Percentiles rank a stretch among this genome's conserved stretches.
phyloP scores from a whole-genome alignment of 2,888 invertebrate genomes.

The Nomada fucata region DNA sequence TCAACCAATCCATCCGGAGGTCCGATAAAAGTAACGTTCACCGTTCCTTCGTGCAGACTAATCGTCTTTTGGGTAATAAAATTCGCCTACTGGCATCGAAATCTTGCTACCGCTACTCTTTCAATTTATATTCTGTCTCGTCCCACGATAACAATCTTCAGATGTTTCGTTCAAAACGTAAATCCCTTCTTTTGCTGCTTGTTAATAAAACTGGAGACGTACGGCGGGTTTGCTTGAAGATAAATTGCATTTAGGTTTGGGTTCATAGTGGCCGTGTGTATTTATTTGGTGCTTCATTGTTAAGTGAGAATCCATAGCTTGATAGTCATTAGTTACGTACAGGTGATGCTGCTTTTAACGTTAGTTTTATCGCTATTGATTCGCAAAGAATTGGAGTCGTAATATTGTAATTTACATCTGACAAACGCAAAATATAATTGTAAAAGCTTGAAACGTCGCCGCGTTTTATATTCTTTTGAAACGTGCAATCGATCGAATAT shows the following conservation, averaged over 20 bases:
- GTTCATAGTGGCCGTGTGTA: background rate
- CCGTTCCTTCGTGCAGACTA: constrained; percentile 12
- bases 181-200: background rate
- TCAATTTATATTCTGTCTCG: background rate
- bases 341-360: too few species aligned
- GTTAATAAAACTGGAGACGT: background rate
- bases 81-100: background rate
- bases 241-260: background rate
- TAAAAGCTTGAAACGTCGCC: background rate
- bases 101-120: background rate
- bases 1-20: constrained; percentile 38
- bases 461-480: background rate
- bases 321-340: too few species aligned
- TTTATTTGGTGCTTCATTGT: background rate
- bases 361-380: too few species aligned
- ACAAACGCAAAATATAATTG: too few species aligned
- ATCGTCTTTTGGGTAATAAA: constrained; percentile 23
- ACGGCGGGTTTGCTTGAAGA: background rate
- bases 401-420: too few species aligned
- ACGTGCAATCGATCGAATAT: background rate
- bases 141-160: background rate
- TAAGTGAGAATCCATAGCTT: background rate
- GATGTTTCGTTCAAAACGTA: too few species aligned
- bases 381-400: too few species aligned
- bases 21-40: constrained; percentile 47